Percentiles rank a stretch among this genome's conserved stretches.
phyloP scores from a whole-genome alignment of 2,888 invertebrate genomes.

The Apeira syringaria region DNA sequence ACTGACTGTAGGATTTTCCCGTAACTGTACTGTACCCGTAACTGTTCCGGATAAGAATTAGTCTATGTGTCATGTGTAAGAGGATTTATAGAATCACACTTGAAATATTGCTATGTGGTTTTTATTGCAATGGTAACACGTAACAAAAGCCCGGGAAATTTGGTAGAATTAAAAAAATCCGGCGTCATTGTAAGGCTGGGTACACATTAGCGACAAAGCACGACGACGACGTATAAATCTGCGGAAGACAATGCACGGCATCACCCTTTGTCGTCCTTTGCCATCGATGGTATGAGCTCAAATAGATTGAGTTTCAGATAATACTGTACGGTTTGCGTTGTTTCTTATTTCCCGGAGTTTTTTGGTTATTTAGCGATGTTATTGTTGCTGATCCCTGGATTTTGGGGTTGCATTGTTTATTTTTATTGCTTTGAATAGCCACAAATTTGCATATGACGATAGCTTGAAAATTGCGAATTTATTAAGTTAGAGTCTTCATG shows the following conservation, averaged over 20 bases:
- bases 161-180: conserved; percentile 58
- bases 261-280: conserved; percentile 61
- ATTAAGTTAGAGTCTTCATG: too few relatives aligned
- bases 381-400: conserved; percentile 37
- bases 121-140: conserved; percentile 12
- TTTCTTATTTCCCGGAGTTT: conserved; percentile 58
- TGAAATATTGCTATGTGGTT: too few relatives aligned
- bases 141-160: conserved; percentile 40
- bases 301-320: conserved; percentile 80
- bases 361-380: conserved; percentile 34
- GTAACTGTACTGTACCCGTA: too few relatives aligned
- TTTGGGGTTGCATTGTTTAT: conserved; percentile 26
- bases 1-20: too few relatives aligned
- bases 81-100: too few relatives aligned
- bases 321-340: conserved; percentile 64
- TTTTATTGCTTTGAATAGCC: conserved; percentile 9
- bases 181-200: conserved; percentile 64
- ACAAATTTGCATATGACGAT: not conserved
- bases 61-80: too few relatives aligned
- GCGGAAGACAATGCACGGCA: conserved; percentile 69
- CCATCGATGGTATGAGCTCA: conserved; percentile 72
- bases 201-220: conserved; percentile 76
- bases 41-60: too few relatives aligned
- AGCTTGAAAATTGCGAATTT: not conserved
- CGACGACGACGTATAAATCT: conserved; percentile 69